Evolutionary conservation across 2,888 invertebrate species (phyloP), one percentile per base, ranked within the genome.

Genomic region (Lochmaea crataegi): DNA sequence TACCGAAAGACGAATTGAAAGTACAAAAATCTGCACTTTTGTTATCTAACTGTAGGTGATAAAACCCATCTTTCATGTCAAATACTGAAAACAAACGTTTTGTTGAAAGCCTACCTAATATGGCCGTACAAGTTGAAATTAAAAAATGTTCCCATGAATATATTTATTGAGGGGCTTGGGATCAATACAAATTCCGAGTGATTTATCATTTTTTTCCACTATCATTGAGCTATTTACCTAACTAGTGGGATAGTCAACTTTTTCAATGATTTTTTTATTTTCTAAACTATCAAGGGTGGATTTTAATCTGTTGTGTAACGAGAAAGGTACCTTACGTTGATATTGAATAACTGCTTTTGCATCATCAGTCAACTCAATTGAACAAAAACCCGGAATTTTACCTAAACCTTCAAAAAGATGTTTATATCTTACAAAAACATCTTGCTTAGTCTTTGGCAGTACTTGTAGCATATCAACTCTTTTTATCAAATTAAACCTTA

Each of bases 141-240:
- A 22, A 22, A 70, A 18, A 70, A 51, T 61, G n/a, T 32, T 70
- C 70, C 16, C 65, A 14, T 2, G 6, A 41, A 65, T 42, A 65
- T 22, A 61, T 65, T 70, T 56, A 65, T 70, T 70, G 16, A 70
- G 56, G 14, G 64, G 61, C 11, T 32, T 64, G 9, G 65, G 65
- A n/a, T n/a, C n/a, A n/a, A 56, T 68, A 32, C 51, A 51, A 53
- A 70, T 16, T 42, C 72, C 53, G 26, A 73, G 9, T 7, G 63
- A 26, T 22, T 53, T 16, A 51, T 61, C 22, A 2, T 57, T 57
- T n/a, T 70, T 65, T 65, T 71, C 71, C 22, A 65, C 60, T 45
- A 71, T 56, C 16, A 71, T 65, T 14, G 65, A 56, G 9, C 53
- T 69, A n/a, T 41, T 61, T 18, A 64, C 63, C 69, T 57, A 64